Evolutionary conservation across 2,888 invertebrate genomes (phyloP).

Genomic region (Alloscopus bannaensis): DNA sequence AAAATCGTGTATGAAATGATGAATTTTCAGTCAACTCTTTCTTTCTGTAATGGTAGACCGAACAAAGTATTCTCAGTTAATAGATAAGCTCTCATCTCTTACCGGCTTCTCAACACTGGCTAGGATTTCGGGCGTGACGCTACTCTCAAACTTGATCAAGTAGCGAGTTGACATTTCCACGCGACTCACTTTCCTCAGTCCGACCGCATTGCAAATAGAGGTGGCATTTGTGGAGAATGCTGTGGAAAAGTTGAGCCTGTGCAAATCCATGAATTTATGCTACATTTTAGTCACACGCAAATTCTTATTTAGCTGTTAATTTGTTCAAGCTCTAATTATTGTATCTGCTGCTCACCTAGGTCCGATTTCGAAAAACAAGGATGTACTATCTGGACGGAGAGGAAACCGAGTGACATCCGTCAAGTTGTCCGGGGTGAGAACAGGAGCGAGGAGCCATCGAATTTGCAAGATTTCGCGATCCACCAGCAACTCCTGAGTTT

Average conservation of each 20-base stretch:
- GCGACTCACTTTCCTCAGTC: slow-evolving; percentile 84
- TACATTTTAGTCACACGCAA: too few relatives aligned
- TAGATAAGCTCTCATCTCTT: slow-evolving; percentile 25
- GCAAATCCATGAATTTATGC: too few relatives aligned
- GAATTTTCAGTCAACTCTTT: not conserved
- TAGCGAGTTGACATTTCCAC: slow-evolving; percentile 90
- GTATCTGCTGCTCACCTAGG: too few relatives aligned
- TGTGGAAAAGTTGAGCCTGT: slow-evolving; percentile 94
- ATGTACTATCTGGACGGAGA: slow-evolving; percentile 75
- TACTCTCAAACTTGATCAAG: slow-evolving; percentile 77
- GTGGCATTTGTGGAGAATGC: slow-evolving; percentile 97
- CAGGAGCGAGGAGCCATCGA: slow-evolving; percentile 87
- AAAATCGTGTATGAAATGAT: slow-evolving; percentile 2
- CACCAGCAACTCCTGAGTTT: slow-evolving; percentile 78
- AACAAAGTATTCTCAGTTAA: slow-evolving; percentile 10
- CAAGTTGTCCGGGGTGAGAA: slow-evolving; percentile 81
- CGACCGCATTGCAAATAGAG: slow-evolving; percentile 92
- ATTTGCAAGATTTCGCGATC: slow-evolving; percentile 81
- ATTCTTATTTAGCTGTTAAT: too few relatives aligned
- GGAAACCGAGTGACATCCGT: slow-evolving; percentile 78
- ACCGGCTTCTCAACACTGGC: slow-evolving; percentile 72
- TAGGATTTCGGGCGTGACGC: slow-evolving; percentile 62
- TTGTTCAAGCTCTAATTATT: too few relatives aligned
- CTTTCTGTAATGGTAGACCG: not conserved
- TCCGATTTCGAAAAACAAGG: slow-evolving; percentile 88